Conservation (phyloP, 2,797 vertebrate genomes). For the Dendrocincla tyrannina region DNA sequence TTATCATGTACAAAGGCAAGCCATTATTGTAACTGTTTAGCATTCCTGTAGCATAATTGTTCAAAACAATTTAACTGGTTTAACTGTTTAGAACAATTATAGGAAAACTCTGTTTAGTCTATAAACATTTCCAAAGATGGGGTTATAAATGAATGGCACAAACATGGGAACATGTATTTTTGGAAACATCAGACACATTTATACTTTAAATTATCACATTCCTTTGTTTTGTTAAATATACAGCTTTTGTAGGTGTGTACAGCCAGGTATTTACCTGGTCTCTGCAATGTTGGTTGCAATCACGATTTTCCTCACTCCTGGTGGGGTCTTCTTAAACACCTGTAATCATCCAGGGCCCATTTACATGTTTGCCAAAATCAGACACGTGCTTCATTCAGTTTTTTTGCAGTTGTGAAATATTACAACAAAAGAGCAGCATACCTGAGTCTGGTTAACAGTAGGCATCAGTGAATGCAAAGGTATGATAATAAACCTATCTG, state of each 20-base stretch:
- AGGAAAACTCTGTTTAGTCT: neutral
- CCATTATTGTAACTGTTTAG: neutral
- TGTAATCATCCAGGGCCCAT: slow-evolving; percentile 64
- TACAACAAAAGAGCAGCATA: slow-evolving; percentile 59
- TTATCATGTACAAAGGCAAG: neutral
- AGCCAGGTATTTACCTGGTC: slow-evolving; percentile 85
- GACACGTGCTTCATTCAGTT: neutral
- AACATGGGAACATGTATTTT: fast-evolving
- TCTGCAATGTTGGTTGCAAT: slow-evolving; percentile 99
- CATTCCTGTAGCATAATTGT: neutral
- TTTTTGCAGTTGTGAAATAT: neutral
- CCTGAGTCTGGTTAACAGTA: slow-evolving; percentile 97
- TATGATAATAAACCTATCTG: slow-evolving; percentile 95
- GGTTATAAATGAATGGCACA: neutral
- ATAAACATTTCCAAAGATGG: neutral
- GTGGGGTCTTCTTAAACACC: slow-evolving; percentile 96
- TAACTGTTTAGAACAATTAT: neutral
- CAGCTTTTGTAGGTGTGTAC: neutral
- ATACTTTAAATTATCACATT: neutral
- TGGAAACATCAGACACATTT: neutral
- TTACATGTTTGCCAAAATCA: neutral
- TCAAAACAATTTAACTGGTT: neutral
- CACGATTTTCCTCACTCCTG: slow-evolving; percentile 96
- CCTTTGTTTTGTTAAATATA: neutral
- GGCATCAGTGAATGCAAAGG: slow-evolving; percentile 98